Evolutionary conservation across 2,888 invertebrate species (phyloP).

Genomic region (Scrobipalpa atriplicella): DNA sequence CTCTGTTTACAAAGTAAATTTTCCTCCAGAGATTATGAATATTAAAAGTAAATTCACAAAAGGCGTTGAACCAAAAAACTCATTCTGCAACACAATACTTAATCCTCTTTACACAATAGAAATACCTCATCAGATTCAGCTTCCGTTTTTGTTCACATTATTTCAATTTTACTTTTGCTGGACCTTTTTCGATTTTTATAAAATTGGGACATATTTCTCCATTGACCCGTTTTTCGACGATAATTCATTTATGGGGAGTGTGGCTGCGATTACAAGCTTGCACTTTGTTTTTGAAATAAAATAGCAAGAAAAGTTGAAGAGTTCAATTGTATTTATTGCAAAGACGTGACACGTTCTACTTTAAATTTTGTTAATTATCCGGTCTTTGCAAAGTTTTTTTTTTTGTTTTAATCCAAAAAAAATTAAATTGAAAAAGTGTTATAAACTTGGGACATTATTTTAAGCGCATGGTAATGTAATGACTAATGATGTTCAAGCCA

Average conservation of each 20-base stretch:
- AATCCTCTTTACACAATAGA: conserved; percentile 43
- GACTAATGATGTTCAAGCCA: no score
- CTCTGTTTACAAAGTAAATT: conserved; percentile 46
- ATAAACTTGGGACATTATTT: no score
- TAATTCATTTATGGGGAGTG: neutral
- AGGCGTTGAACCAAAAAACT: conserved; percentile 41
- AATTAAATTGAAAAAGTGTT: no score
- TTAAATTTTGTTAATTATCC: no score
- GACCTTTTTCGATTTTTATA: conserved; percentile 1
- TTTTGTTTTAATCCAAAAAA: no score
- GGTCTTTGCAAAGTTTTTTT: no score
- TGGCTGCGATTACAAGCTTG: neutral
- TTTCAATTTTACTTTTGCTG: conserved; percentile 19
- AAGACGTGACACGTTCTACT: no score
- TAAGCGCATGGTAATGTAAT: no score
- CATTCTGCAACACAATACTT: conserved; percentile 41
- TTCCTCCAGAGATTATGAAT: conserved; percentile 44
- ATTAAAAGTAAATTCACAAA: conserved; percentile 46
- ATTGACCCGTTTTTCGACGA: neutral
- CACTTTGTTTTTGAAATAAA: conserved; percentile 6
- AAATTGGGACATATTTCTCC: conserved; percentile 17
- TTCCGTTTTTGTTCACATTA: conserved; percentile 33
- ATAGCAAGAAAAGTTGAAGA: no score
- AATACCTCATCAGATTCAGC: conserved; percentile 38
- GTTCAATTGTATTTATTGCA: no score